Percentiles rank a stretch among this genome's conserved stretches.
Conservation (phyloP, 1,140 invertebrate genomes). For the Diachasma alloeum region DNA sequence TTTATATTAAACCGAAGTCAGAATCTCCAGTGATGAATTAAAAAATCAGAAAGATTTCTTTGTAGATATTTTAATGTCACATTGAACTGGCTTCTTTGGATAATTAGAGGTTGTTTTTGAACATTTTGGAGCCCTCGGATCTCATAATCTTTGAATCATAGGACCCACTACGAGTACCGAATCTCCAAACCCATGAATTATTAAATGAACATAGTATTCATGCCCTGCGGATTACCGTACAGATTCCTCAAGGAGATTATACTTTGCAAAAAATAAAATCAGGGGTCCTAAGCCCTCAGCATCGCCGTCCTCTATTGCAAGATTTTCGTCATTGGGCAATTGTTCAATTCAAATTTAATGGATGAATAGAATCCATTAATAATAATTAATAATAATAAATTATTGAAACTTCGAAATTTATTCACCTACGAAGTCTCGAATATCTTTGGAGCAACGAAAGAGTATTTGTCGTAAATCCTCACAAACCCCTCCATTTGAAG, state of each 20-base stretch:
- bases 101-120: background rate
- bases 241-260: background rate
- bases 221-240: background rate
- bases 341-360: background rate
- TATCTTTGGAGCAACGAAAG: too few species aligned
- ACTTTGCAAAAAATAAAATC: background rate
- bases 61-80: too few species aligned
- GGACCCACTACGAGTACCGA: constrained; percentile 45
- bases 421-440: too few species aligned
- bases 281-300: background rate
- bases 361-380: background rate
- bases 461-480: too few species aligned
- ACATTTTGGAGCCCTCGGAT: constrained; percentile 48
- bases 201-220: constrained; percentile 12
- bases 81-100: too few species aligned
- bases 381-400: too few species aligned
- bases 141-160: constrained; percentile 43
- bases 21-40: too few species aligned
- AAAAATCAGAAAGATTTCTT: too few species aligned
- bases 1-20: too few species aligned
- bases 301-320: constrained; percentile 47
- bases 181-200: constrained; percentile 21
- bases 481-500: too few species aligned
- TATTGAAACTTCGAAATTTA: too few species aligned
- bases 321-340: constrained; percentile 56